phyloP scores from a whole-genome alignment of 2,113 vertebrate genomes.

The Calyptomena viridis region DNA sequence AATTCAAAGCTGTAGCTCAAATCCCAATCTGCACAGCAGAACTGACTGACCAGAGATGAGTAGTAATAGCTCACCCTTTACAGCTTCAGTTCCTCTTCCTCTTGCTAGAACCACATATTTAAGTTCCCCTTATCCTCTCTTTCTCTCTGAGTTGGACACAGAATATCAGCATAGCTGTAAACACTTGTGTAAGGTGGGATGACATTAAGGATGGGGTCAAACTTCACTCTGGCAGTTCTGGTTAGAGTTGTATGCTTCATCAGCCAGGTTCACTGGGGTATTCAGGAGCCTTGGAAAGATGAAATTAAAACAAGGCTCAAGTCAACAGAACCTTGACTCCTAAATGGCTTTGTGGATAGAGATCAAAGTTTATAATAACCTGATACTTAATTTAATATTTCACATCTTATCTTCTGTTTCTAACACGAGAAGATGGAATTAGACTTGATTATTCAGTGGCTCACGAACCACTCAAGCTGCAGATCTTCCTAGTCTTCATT shows the following conservation, averaged over 20 bases:
- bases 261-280: fast-evolving
- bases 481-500: background rate
- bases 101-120: background rate
- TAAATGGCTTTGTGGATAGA: background rate
- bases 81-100: background rate
- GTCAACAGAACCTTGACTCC: background rate
- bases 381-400: background rate
- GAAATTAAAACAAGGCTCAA: background rate
- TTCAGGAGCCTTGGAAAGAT: background rate
- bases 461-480: background rate
- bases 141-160: background rate
- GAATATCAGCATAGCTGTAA: background rate
- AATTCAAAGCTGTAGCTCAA: background rate
- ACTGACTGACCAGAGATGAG: background rate
- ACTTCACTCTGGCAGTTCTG: background rate
- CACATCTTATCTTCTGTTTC: background rate
- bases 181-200: background rate
- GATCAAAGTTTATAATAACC: background rate
- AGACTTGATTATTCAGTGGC: background rate
- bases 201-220: background rate
- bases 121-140: background rate
- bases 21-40: background rate
- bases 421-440: background rate
- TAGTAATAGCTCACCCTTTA: background rate
- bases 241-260: background rate